Conservation (phyloP, 1,140 invertebrate species). For the Harlomillsia oculata region DNA sequence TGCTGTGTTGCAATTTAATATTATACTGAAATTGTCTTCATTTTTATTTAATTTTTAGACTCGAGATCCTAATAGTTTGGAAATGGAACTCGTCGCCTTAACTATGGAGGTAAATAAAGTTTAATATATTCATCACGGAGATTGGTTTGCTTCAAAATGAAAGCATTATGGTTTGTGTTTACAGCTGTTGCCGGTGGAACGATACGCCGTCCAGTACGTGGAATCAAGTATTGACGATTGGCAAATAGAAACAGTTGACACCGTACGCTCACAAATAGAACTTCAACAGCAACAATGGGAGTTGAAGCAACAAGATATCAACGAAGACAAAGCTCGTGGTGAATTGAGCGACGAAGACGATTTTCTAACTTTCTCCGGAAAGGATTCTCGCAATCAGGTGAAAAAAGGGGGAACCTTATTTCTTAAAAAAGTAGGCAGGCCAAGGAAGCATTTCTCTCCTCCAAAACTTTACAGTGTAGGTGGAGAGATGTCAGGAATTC, state of each 20-base stretch:
- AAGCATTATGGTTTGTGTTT: conserved; percentile 21
- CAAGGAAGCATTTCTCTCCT: background rate
- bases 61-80: background rate
- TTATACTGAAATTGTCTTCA: background rate
- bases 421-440: conserved; percentile 2
- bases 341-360: conserved; percentile 30
- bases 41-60: background rate
- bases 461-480: background rate
- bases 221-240: conserved; percentile 78
- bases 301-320: conserved; percentile 54
- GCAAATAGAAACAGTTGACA: conserved; percentile 70
- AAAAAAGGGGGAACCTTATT: too few relatives aligned
- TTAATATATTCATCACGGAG: too few relatives aligned
- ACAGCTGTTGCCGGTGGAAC: conserved; percentile 81
- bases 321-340: conserved; percentile 38
- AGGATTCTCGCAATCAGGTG: conserved; percentile 35
- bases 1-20: background rate
- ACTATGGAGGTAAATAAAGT: too few relatives aligned
- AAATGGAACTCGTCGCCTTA: background rate
- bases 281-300: conserved; percentile 92
- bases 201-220: conserved; percentile 84
- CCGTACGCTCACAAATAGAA: conserved; percentile 81
- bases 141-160: background rate
- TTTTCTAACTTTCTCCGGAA: conserved; percentile 30
- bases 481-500: background rate